Percentiles rank a stretch among this genome's conserved stretches.
Conservation (phyloP, 2,797 vertebrate genomes). For the Eidolon dupreanum region DNA sequence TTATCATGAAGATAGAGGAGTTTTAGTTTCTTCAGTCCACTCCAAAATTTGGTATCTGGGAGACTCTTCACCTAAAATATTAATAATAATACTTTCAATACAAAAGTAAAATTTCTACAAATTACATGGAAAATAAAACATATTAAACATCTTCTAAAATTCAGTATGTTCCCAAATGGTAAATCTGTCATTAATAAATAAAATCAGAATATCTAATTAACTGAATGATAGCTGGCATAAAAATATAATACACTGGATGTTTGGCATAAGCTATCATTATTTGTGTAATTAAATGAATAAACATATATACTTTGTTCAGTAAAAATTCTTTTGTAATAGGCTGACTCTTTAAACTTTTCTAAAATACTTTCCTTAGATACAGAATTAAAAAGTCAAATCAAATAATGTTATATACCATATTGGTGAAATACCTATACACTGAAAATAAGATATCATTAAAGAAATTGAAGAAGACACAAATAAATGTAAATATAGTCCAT, state of each 20-base stretch:
- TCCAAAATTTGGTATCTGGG: slow-evolving; percentile 83
- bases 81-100: slow-evolving; percentile 15
- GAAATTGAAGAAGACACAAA: neutral
- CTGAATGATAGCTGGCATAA: neutral
- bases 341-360: neutral
- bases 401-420: neutral
- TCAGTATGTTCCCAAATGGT: neutral
- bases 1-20: slow-evolving; percentile 87
- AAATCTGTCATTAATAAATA: neutral
- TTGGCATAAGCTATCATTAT: neutral
- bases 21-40: slow-evolving; percentile 78
- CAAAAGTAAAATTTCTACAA: neutral
- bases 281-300: neutral
- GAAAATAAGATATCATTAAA: neutral
- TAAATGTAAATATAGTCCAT: neutral
- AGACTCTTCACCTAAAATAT: slow-evolving; percentile 83
- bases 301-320: neutral
- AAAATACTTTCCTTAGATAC: neutral
- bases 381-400: neutral
- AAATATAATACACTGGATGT: neutral
- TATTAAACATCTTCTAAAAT: slow-evolving; percentile 39
- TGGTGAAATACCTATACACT: neutral
- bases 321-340: neutral
- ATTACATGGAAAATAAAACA: slow-evolving; percentile 2
- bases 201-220: neutral